Evolutionary conservation across 2,888 invertebrate genomes (phyloP).

Genomic region (Metacarcinus magister): DNA sequence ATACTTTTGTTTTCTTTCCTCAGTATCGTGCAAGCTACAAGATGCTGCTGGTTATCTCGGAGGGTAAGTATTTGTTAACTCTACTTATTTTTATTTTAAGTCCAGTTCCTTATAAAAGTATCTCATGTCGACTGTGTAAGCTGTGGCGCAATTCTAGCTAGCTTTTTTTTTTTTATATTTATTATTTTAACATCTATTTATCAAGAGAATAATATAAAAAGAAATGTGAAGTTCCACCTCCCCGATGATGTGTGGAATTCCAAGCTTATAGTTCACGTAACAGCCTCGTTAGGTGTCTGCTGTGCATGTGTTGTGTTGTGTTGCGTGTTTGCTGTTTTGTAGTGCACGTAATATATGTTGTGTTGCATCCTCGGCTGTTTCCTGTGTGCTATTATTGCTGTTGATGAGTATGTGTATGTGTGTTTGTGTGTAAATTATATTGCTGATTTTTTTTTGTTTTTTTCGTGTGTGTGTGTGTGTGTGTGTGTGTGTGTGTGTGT

Average conservation of each 20-base stretch:
- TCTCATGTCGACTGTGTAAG: neutral
- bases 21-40: neutral
- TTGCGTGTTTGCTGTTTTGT: neutral
- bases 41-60: neutral
- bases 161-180: neutral
- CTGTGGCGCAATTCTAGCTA: neutral
- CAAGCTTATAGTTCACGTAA: neutral
- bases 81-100: neutral
- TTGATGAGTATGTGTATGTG: no score
- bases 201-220: no score
- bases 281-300: neutral
- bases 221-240: no score
- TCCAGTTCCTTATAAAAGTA: neutral
- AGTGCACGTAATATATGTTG: neutral
- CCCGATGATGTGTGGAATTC: no score
- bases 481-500: no score
- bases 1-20: neutral
- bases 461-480: no score
- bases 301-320: neutral
- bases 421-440: no score
- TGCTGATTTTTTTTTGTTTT: no score
- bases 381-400: neutral
- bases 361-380: neutral
- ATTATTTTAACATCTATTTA: neutral
- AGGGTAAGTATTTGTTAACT: neutral